These are phyloP conservation scores for Podargus strigoides DNA, from an alignment of 2,797 vertebrate species.

Conservation along the genomic window DNA sequence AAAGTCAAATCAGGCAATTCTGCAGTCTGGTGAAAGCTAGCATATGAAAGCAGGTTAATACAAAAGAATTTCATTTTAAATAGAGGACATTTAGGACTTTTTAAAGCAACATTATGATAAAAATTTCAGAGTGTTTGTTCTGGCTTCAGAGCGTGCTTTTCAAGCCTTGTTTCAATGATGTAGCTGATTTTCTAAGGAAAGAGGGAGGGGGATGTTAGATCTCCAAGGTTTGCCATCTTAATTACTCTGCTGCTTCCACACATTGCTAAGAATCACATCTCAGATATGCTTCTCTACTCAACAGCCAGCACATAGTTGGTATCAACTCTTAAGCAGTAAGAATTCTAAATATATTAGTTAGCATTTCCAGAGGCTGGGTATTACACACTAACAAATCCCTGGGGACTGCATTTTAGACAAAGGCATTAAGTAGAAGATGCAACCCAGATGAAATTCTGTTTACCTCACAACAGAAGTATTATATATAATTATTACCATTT, in stretches of 20 bases:
- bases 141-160: conserved; percentile 42
- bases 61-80: conserved; percentile 83
- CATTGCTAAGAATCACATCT: conserved; percentile 65
- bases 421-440: neutral
- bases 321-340: neutral
- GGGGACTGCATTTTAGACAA: neutral
- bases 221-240: conserved; percentile 76
- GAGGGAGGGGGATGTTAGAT: conserved; percentile 49
- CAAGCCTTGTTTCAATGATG: conserved; percentile 46
- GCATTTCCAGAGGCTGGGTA: neutral
- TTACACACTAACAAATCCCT: neutral
- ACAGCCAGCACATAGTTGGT: neutral
- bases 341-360: neutral
- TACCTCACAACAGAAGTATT: neutral
- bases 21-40: conserved; percentile 82
- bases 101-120: conserved; percentile 75
- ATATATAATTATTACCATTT: neutral
- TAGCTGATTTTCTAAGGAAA: conserved; percentile 40
- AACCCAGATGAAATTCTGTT: neutral
- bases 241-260: conserved; percentile 73
- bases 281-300: neutral
- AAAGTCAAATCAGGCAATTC: conserved; percentile 98
- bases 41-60: conserved; percentile 79
- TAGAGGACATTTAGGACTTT: conserved; percentile 74
- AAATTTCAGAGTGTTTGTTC: conserved; percentile 69